These are phyloP conservation scores for Cylloceria caligata DNA, from an alignment of 2,888 invertebrate genomes.

Conservation along the genomic window DNA sequence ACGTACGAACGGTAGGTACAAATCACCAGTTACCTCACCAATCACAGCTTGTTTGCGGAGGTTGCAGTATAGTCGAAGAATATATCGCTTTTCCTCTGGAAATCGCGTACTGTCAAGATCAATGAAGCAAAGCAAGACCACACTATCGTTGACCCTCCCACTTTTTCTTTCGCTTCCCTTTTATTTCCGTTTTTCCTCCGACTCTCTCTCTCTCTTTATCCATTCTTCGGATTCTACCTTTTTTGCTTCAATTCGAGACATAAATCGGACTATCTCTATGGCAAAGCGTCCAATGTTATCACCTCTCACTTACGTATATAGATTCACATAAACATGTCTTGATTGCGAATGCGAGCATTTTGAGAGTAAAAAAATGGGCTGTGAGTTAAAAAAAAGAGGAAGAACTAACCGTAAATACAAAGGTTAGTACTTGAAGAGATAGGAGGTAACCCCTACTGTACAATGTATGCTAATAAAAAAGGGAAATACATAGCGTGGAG, in stretches of 20 bases:
- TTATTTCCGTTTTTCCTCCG: conserved; percentile 4
- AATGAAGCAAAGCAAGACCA: conserved; percentile 18
- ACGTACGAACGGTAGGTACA: conserved; percentile 5
- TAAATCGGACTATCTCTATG: conserved; percentile 15
- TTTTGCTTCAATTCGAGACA: neutral
- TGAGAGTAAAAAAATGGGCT: neutral
- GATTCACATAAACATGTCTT: conserved; percentile 14
- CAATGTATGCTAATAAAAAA: neutral
- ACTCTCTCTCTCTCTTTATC: no score
- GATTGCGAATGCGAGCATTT: conserved; percentile 14
- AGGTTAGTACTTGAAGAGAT: neutral
- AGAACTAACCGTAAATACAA: conserved; percentile 1
- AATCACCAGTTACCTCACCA: conserved; percentile 11
- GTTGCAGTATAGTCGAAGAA: neutral
- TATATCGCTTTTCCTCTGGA: conserved; percentile 1
- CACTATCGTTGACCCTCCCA: neutral
- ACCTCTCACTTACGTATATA: conserved; percentile 4
- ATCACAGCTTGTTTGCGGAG: neutral
- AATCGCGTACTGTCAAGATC: neutral
- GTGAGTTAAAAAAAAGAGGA: neutral
- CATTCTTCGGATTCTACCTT: neutral
- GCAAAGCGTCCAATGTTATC: conserved; percentile 8
- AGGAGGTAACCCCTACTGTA: neutral
- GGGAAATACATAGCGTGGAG: neutral
- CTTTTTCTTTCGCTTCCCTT: neutral